Conservation (phyloP, 2,113 vertebrate species). For the Dasyornis broadbenti region DNA sequence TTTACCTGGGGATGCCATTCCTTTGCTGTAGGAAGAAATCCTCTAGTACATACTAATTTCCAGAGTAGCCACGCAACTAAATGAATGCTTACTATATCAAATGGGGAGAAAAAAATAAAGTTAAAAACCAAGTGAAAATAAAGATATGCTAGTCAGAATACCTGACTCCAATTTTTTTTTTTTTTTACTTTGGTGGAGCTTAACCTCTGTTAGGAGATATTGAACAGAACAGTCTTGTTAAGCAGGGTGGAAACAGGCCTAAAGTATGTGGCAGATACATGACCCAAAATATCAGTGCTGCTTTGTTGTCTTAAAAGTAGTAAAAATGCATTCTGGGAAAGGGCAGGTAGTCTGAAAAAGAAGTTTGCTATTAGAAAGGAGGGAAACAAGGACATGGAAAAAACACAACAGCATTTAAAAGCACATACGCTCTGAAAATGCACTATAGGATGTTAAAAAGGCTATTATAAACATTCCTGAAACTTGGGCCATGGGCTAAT, state of each 20-base stretch:
- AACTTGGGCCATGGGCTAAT: rapidly evolving
- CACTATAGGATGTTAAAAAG: not conserved
- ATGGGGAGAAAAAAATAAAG: not conserved
- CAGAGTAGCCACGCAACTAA: not conserved
- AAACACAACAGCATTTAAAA: not conserved
- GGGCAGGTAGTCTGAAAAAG: not conserved
- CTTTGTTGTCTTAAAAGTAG: not conserved
- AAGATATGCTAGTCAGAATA: not conserved
- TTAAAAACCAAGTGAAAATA: not conserved
- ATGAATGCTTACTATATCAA: not conserved
- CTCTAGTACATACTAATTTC: not conserved
- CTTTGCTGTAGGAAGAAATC: not conserved
- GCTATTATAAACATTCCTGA: not conserved
- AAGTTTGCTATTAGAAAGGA: not conserved
- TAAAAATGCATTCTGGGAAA: not conserved
- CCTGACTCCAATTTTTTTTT: not conserved
- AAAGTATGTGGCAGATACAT: not conserved
- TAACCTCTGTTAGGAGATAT: not conserved
- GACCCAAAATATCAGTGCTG: not conserved
- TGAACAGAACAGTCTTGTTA: not conserved
- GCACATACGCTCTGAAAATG: not conserved
- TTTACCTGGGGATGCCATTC: not conserved
- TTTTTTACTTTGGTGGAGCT: not conserved
- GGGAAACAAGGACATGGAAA: not conserved
- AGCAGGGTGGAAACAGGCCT: not conserved